These are phyloP conservation scores for Zaprionus capensis DNA, from an alignment of 1,140 invertebrate genomes.

Conservation along the genomic window DNA sequence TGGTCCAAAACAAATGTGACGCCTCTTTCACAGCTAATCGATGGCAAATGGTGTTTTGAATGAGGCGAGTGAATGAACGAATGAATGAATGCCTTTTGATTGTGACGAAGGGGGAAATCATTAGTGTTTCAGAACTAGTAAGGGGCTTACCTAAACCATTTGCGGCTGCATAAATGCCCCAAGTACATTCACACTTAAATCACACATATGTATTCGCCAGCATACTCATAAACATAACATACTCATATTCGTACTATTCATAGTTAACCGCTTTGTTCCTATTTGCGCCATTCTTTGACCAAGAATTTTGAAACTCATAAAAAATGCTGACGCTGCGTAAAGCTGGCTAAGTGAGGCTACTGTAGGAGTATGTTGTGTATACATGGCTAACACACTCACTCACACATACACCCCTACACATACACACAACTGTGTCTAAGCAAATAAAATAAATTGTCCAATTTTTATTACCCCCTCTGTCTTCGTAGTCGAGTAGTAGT, in stretches of 20 bases:
- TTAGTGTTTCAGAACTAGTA: conserved; percentile 45
- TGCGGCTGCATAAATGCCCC: background rate
- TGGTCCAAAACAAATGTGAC: conserved; percentile 14
- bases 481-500: background rate
- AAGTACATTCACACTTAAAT: background rate
- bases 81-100: conserved; percentile 62
- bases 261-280: conserved; percentile 55
- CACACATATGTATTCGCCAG: background rate
- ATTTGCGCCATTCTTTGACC: conserved; percentile 33
- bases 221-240: background rate
- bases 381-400: background rate
- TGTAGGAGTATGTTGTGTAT: background rate
- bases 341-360: conserved; percentile 56
- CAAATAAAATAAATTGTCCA: conserved; percentile 39
- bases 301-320: conserved; percentile 62
- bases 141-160: background rate
- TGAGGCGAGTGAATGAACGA: conserved; percentile 10
- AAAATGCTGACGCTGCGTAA: conserved; percentile 71
- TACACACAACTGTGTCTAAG: background rate
- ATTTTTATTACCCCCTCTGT: conserved; percentile 25
- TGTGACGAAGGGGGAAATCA: conserved; percentile 62
- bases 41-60: conserved; percentile 49
- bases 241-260: conserved; percentile 1
- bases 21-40: conserved; percentile 49
- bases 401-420: background rate